A percentile compares a stretch with the other conserved stretches of the same genome.
Conservation (phyloP, 2,113 vertebrate species). For the Hippocampus zosterae region DNA sequence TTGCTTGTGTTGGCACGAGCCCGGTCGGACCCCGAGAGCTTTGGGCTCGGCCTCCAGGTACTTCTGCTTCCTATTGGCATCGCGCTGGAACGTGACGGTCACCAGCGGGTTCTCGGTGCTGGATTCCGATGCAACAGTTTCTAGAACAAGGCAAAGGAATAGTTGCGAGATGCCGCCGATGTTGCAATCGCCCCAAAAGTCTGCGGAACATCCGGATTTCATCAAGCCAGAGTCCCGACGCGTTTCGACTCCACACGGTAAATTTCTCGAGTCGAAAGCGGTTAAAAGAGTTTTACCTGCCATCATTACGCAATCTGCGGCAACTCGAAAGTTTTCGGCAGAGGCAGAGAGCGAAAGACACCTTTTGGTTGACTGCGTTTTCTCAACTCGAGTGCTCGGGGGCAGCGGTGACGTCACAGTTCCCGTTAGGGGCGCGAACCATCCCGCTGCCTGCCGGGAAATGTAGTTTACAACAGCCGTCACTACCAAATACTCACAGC, state of each 20-base stretch:
- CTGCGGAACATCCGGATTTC: not conserved
- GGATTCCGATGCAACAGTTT: not conserved
- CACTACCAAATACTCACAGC: not conserved
- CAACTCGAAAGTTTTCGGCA: not conserved
- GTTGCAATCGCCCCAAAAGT: not conserved
- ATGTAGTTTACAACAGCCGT: not conserved
- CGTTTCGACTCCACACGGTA: not conserved
- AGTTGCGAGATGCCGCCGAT: not conserved
- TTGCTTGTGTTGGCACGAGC: not conserved
- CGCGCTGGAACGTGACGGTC: constrained; percentile 4
- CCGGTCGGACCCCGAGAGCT: constrained; percentile 61
- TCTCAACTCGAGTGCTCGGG: not conserved
- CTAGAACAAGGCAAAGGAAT: not conserved
- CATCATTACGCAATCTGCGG: not conserved
- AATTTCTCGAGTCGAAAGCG: too few species aligned
- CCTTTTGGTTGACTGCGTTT: not conserved
- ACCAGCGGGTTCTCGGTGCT: not conserved
- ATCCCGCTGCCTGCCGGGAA: not conserved
- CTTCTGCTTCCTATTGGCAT: constrained; percentile 42
- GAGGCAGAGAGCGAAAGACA: not conserved
- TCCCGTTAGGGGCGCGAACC: not conserved
- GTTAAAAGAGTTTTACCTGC: not conserved
- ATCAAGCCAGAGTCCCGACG: not conserved
- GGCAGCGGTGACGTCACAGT: not conserved
- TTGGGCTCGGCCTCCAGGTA: constrained; percentile 72